Base-by-base conservation (phyloP, 1,140 invertebrate species). In the Tetramorium parvispinum region DNA sequence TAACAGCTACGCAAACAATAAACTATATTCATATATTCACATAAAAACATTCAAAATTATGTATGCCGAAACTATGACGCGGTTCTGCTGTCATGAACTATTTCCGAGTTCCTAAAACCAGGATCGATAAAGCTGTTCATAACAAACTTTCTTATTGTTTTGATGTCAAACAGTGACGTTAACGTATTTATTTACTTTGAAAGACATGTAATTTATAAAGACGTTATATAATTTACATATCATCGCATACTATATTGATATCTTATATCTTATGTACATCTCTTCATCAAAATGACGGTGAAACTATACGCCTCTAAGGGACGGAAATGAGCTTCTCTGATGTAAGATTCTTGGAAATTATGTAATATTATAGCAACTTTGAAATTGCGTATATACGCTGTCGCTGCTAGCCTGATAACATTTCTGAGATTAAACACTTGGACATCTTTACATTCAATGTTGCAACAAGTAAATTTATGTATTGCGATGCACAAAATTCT, bases 101-200 rank as follows among this genome's bases (percentile, higher is more conserved):
- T 57, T 82, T 32, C 37, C 4, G 18, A 73, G 5, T 21, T 46
- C 1, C 78, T 57, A 55, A n/a, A 43, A 27, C 21, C 51, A n/a
- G 4, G 24, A 73, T 82, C 66, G 13, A 82, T 57, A 46, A 71
- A 81, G 32, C n/a, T 53, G 10, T 46, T 59, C 18, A 24, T n/a
- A 27, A 0, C 40, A 46, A 81, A 82, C 51, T 82, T 82, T 32
- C 51, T 18, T 55, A 70, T 71, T 82, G 18, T 82, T 82, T 57
- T 71, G 8, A 16, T 10, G 27, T 11, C 46, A n/a, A 73, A 43
- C 24, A 46, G 10, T 49, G 21, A 71, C 18, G 24, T 40, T 40
- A 37, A 81, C 16, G 16, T 71, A 82, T 32, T 16, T 71, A 82
- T 32, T 16, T 40, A 4, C 8, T 71, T 59, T 82, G 46, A 27